Evolutionary conservation across 1,140 invertebrate genomes (phyloP), one percentile per base, ranked within the genome.

Genomic region (Bombus soroeensis): DNA sequence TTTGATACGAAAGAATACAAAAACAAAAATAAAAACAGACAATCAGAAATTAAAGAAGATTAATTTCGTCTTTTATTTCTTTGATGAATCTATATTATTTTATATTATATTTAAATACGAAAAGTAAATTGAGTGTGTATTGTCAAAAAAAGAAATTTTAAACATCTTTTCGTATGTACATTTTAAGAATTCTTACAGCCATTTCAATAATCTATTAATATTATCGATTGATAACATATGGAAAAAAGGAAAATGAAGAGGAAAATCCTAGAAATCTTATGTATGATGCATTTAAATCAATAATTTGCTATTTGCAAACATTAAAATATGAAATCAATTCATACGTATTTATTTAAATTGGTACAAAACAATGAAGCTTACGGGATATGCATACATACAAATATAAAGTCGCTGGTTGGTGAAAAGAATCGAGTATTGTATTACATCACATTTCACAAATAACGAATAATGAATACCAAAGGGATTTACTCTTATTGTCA

Each of bases 391-490:
- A 64, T 34, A 3, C 47, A 68, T 32, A 68, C 25, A 66, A 53
- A n/a, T 62, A 75, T 83, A 34, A 68, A 39, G 12, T 73, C 28
- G 37, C 34, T 39, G 37, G 10, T 73, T 68, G 43, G 34, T 25
- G 37, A 47, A 53, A 37, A 68, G 28, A 39, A 76, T 78, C 34
- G 41, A 77, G 4, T 84, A 78, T 62, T 79, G 66, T 76, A 9
- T 47, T 73, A 86, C 79, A 82, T 86, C 84, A 86, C 80, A 76
- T 81, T 75, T 82, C 47, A 53, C 47, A 53, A 53, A 8, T 53
- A 41, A 82, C 75, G 79, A 87, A 75, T 76, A 87, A 87, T 82
- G 64, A 77, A 87, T 87, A 87, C 86, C 86, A 87, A 87, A 87
- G 86, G 86, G 81, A 83, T 75, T 87, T 39, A 72, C 68, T 68